These are phyloP conservation scores for Sarcophaga rosellei DNA, from an alignment of 2,888 invertebrate species.

Conservation along the genomic window DNA sequence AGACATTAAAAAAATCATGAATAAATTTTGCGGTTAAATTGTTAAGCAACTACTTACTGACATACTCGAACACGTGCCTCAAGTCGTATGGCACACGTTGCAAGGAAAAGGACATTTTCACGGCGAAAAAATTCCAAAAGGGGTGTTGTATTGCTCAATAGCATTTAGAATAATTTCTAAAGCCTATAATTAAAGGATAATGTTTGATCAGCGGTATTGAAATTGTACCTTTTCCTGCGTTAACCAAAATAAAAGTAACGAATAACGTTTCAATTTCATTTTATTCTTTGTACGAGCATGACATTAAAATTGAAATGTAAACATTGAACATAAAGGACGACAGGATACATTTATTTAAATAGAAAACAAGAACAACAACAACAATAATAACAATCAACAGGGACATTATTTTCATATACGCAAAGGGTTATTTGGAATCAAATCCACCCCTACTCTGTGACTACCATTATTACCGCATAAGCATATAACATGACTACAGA, in stretches of 20 bases:
- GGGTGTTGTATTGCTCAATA: conserved; percentile 42
- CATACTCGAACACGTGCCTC: conserved; percentile 73
- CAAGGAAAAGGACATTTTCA: conserved; percentile 18
- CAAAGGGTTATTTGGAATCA: conserved; percentile 46
- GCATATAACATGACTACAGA: neutral
- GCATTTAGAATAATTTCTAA: conserved; percentile 42
- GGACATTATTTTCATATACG: conserved; percentile 7
- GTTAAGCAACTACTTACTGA: conserved; percentile 73
- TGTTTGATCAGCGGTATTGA: conserved; percentile 74
- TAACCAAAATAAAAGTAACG: neutral
- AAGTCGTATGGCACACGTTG: conserved; percentile 29
- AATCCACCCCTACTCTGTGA: conserved; percentile 46
- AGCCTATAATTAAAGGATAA: conserved; percentile 80
- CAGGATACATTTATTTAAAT: conserved; percentile 35
- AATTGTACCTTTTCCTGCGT: neutral
- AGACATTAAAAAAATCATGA: conserved; percentile 73
- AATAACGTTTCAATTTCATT: conserved; percentile 66
- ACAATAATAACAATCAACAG: conserved; percentile 54
- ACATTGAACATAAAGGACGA: conserved; percentile 33
- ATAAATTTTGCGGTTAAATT: conserved; percentile 79
- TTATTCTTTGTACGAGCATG: conserved; percentile 24
- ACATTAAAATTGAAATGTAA: conserved; percentile 57
- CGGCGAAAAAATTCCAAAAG: conserved; percentile 7
- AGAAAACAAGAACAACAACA: conserved; percentile 38
- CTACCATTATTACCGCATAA: neutral